A percentile compares a stretch with the other conserved stretches of the same genome.
These are phyloP conservation scores for Temnothorax ravouxi DNA, from an alignment of 2,888 invertebrate genomes.

Conservation along the genomic window DNA sequence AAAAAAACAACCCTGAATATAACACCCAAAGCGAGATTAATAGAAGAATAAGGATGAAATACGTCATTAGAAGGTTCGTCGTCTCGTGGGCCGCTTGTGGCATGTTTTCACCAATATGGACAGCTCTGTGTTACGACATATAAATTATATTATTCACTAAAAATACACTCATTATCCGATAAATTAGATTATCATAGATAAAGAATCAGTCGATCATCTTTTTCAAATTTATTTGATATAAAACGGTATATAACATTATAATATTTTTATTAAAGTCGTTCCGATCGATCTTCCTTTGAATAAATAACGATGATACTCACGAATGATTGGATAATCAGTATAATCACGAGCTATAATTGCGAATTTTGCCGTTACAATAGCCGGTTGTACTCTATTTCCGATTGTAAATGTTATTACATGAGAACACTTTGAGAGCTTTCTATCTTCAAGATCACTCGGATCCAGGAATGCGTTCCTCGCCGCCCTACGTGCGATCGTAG, in stretches of 20 bases:
- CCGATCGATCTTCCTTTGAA: neutral
- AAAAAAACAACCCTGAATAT: slow-evolving; percentile 88
- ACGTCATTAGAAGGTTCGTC: slow-evolving; percentile 90
- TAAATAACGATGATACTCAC: slow-evolving; percentile 28
- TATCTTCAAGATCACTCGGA: neutral
- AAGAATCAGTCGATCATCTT: neutral
- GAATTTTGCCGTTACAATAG: neutral
- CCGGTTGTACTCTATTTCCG: neutral
- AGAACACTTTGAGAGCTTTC: slow-evolving; percentile 3
- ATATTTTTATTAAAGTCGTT: neutral
- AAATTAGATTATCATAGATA: neutral
- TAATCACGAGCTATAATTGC: slow-evolving; percentile 29
- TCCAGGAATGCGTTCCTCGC: slow-evolving; percentile 56
- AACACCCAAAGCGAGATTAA: slow-evolving; percentile 90
- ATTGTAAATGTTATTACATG: slow-evolving; percentile 25
- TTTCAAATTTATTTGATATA: neutral
- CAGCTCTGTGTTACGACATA: slow-evolving; percentile 35
- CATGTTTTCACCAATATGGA: slow-evolving; percentile 71
- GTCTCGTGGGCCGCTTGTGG: slow-evolving; percentile 87
- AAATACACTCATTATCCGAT: neutral
- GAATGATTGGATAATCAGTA: slow-evolving; percentile 9
- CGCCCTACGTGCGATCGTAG: slow-evolving; percentile 65
- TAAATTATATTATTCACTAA: slow-evolving; percentile 17
- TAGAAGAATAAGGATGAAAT: slow-evolving; percentile 90
- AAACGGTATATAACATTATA: neutral